These are phyloP conservation scores for Meteorus colon DNA, from an alignment of 2,888 invertebrate genomes.

Conservation along the genomic window DNA sequence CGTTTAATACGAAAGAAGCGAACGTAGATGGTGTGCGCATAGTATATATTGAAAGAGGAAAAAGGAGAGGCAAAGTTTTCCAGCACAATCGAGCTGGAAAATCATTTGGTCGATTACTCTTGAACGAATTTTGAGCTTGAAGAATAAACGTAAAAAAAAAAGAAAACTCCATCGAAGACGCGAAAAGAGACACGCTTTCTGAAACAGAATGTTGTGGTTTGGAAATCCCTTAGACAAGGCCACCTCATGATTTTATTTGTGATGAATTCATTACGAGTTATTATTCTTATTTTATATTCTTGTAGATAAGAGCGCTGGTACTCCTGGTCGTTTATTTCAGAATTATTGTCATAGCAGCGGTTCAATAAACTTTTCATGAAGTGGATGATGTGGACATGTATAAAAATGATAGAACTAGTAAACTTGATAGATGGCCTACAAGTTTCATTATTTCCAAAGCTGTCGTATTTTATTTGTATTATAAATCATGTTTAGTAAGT, in stretches of 20 bases:
- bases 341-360: no score
- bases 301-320: no score
- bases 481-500: background rate
- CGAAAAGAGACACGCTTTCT: no score
- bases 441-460: slow-evolving; percentile 9
- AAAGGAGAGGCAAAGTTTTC: slow-evolving; percentile 52
- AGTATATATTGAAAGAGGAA: slow-evolving; percentile 4
- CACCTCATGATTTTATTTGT: no score
- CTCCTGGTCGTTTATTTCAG: no score
- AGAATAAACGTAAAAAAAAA: slow-evolving; percentile 30
- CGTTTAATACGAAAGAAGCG: background rate
- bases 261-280: no score
- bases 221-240: no score
- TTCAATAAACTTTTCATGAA: no score
- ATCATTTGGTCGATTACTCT: slow-evolving; percentile 66
- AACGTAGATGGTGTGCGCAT: background rate
- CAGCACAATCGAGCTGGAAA: slow-evolving; percentile 62
- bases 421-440: slow-evolving; percentile 33
- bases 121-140: slow-evolving; percentile 27
- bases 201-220: no score
- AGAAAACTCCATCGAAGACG: background rate
- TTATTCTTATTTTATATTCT: no score
- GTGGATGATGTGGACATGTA: background rate
- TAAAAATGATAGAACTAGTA: background rate
- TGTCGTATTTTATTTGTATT: background rate